Base-by-base conservation (phyloP, 2,113 vertebrate genomes). In the Anser brachyrhynchus region DNA sequence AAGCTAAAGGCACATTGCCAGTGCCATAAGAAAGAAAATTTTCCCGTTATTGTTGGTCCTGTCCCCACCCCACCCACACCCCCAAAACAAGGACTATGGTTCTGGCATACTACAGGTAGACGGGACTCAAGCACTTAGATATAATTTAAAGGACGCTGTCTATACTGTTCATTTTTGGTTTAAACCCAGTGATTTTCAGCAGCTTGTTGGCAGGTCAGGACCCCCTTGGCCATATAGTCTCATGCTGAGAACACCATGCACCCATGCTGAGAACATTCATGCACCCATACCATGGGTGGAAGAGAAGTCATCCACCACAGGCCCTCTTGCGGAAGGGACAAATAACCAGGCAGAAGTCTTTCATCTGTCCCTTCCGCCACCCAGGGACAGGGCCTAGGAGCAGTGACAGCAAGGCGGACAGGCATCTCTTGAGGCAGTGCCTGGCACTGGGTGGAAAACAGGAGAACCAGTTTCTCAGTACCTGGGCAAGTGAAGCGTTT, bases 221-320 rank as follows among this genome's bases (percentile, higher is more conserved):
- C 29, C 23, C 14, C 79, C 59, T 46, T 35, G 13, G 37, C 57
- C 46, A 26, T 13, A 26, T 5, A 21, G 16, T 29, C 41, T 62
- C 19, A 62, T 13, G 23, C 15, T 20, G 18, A 35, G 58, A 66
- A 61, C 8, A 25, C 19, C 29, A 37, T 8, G 37, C 8, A 37
- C 37, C 37, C 37, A 37, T 37, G 37, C 37, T 37, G 37, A 37
- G 37, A 37, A 37, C 55, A 59, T 51, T 51, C 46, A 26, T 43
- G 61, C 5, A 9, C 22, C 39, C 52, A n/a, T 0, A 39, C 8
- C 0, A 5, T 1, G 26, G 49, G 52, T 3, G 3, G 17, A 80
- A 67, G 25, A 9, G 54, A 64, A 58, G 28, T 54, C 31, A 35
- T 44, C 28, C 25, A 20, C 44, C 15, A 67, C 31, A 51, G 26